Conservation (phyloP, 2,113 vertebrate species). For the Holacanthus passer region DNA sequence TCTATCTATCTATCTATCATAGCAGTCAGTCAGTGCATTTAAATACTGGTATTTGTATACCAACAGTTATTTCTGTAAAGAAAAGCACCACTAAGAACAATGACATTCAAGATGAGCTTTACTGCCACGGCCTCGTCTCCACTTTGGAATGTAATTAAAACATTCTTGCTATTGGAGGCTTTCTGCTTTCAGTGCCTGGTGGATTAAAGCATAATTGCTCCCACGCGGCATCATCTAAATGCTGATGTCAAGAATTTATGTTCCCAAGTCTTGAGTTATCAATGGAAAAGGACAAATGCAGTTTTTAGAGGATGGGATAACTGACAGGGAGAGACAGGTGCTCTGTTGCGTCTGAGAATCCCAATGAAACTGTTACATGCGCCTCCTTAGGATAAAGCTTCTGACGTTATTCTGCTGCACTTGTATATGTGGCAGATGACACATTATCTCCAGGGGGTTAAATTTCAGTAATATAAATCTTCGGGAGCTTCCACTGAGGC, state of each 20-base stretch:
- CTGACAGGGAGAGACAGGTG: conserved; percentile 74
- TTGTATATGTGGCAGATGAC: conserved; percentile 20
- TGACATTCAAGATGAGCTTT: conserved; percentile 39
- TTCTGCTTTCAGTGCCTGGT: conserved; percentile 26
- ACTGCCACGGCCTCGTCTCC: conserved; percentile 28
- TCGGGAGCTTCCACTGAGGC: neutral
- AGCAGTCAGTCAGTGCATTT: neutral
- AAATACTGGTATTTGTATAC: neutral
- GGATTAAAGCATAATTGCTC: conserved; percentile 60
- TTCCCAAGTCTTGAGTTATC: conserved; percentile 54
- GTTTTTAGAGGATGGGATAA: conserved; percentile 44
- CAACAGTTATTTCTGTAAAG: conserved; percentile 3
- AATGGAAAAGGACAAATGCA: conserved; percentile 42
- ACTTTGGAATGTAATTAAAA: conserved; percentile 73
- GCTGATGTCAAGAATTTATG: conserved; percentile 37
- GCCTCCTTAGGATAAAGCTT: conserved; percentile 33
- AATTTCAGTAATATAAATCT: conserved; percentile 40
- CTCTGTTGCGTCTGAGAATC: conserved; percentile 53
- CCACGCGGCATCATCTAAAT: conserved; percentile 49
- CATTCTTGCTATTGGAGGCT: conserved; percentile 60
- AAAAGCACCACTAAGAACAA: conserved; percentile 25
- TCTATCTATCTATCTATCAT: too few species aligned
- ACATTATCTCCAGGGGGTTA: conserved; percentile 25
- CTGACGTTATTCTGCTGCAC: conserved; percentile 23
- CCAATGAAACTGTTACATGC: conserved; percentile 38